Conservation (phyloP, 2,888 invertebrate species). For the Pecten maximus region DNA sequence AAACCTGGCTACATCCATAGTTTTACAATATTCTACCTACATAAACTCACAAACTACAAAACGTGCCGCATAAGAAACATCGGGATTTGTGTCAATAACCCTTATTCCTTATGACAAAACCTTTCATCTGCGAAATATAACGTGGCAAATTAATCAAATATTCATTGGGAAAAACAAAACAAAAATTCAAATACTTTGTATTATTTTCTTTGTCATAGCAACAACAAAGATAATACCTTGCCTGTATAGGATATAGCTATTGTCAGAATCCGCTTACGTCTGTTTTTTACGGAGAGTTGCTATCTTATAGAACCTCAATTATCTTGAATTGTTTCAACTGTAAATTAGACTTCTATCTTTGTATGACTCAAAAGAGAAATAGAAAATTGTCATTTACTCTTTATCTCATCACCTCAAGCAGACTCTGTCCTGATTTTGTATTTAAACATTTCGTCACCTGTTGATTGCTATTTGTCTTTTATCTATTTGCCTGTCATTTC, state of each 20-base stretch:
- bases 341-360: not conserved
- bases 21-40: too few species aligned
- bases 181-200: too few species aligned
- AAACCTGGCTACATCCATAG: too few species aligned
- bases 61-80: too few species aligned
- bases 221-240: not conserved
- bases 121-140: too few species aligned
- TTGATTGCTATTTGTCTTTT: not conserved
- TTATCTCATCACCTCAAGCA: not conserved
- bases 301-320: not conserved
- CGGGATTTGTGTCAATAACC: too few species aligned
- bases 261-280: not conserved
- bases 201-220: not conserved
- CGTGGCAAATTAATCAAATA: too few species aligned
- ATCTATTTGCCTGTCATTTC: not conserved
- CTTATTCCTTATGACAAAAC: too few species aligned
- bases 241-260: not conserved
- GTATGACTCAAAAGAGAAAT: not conserved
- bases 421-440: not conserved
- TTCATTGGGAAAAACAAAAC: too few species aligned
- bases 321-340: not conserved
- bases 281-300: not conserved
- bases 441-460: not conserved
- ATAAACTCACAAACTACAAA: too few species aligned
- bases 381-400: not conserved